Evolutionary conservation across 2,797 vertebrate genomes (phyloP).

Genomic region (Hydrophis major): DNA sequence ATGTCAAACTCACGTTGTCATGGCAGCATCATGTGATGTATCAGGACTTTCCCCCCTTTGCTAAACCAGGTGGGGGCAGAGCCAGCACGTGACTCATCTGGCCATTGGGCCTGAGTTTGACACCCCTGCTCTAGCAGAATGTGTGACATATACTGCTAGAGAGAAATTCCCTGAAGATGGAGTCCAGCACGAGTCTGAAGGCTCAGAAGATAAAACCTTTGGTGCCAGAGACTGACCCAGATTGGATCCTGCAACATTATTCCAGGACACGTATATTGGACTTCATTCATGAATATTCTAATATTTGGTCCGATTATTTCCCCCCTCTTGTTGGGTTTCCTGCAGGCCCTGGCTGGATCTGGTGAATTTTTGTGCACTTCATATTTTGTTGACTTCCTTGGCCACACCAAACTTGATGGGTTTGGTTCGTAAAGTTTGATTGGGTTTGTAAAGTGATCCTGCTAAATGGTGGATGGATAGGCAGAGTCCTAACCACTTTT

Average conservation of each 20-base stretch:
- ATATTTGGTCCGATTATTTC: background rate
- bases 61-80: too few relatives aligned
- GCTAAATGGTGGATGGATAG: background rate
- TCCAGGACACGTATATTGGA: background rate
- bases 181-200: too few relatives aligned
- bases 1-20: too few relatives aligned
- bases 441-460: background rate
- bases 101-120: too few relatives aligned
- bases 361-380: background rate
- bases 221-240: background rate
- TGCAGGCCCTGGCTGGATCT: background rate
- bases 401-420: background rate
- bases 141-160: too few relatives aligned
- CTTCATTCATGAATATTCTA: background rate
- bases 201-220: background rate
- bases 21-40: too few relatives aligned
- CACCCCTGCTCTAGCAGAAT: too few relatives aligned
- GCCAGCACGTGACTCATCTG: too few relatives aligned
- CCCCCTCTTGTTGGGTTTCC: background rate
- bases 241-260: background rate
- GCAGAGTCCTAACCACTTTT: background rate
- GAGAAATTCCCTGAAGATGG: too few relatives aligned
- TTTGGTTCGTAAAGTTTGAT: background rate
- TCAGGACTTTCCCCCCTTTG: too few relatives aligned
- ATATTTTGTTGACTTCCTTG: background rate